Evolutionary conservation across 2,888 invertebrate genomes (phyloP).

Genomic region (Atherix ibis): DNA sequence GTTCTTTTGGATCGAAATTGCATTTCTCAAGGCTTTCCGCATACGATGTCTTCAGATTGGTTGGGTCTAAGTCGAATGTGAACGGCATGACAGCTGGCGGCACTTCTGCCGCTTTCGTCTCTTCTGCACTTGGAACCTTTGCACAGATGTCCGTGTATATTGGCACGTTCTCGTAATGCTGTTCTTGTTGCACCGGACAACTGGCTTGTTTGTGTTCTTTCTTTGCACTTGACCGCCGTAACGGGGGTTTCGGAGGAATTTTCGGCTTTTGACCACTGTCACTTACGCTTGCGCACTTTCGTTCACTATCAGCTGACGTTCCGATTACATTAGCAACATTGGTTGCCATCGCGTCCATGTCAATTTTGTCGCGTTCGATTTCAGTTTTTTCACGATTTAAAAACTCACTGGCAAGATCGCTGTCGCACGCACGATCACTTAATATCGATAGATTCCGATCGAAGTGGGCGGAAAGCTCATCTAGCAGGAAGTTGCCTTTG

Average conservation of each 20-base stretch:
- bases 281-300: no score
- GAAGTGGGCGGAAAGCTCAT: slow-evolving; percentile 36
- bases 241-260: slow-evolving; percentile 13
- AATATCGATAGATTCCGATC: slow-evolving; percentile 41
- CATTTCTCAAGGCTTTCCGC: slow-evolving; percentile 30
- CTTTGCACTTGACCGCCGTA: slow-evolving; percentile 7
- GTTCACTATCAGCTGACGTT: no score
- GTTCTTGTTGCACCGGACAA: no score
- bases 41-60: slow-evolving; percentile 27
- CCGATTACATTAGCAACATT: no score
- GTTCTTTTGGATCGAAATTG: slow-evolving; percentile 22
- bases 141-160: no score
- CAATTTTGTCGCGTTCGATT: not conserved
- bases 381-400: slow-evolving; percentile 3
- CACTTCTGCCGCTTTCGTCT: slow-evolving; percentile 2
- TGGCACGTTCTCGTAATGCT: no score
- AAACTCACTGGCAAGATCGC: slow-evolving; percentile 14
- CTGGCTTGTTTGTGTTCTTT: slow-evolving; percentile 2
- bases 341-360: not conserved
- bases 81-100: slow-evolving; percentile 9
- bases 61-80: slow-evolving; percentile 33
- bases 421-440: slow-evolving; percentile 36
- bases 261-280: no score
- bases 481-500: slow-evolving; percentile 29
- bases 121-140: no score